Conservation (phyloP, 2,888 invertebrate species). For the Dasypogon diadema region DNA sequence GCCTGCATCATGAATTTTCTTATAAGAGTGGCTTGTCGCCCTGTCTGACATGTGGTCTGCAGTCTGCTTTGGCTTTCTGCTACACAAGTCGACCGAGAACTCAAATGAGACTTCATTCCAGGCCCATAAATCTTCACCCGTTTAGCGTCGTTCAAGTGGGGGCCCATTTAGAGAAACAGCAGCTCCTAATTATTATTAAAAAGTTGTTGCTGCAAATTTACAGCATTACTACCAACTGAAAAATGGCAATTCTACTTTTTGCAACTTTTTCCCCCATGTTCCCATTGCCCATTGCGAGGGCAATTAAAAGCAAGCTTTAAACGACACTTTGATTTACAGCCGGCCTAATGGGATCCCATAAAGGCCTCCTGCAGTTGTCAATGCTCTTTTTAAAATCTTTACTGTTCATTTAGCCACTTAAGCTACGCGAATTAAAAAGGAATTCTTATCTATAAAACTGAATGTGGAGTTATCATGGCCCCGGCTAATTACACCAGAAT, state of each 20-base stretch:
- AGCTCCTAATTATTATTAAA: conserved; percentile 46
- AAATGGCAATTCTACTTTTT: conserved; percentile 30
- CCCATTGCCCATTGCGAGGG: background rate
- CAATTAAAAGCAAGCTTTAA: conserved; percentile 42
- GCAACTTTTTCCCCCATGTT: conserved; percentile 19
- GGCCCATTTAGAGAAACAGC: conserved; percentile 41
- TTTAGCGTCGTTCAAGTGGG: conserved; percentile 4
- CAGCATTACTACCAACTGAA: background rate
- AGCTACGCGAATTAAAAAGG: conserved; percentile 31
- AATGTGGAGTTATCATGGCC: conserved; percentile 13
- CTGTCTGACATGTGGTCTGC: conserved; percentile 1
- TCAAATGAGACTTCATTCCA: conserved; percentile 45
- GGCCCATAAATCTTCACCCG: conserved; percentile 17
- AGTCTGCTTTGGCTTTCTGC: no score
- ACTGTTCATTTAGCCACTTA: conserved; percentile 42
- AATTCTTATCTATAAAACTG: conserved; percentile 35
- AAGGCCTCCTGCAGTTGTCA: background rate
- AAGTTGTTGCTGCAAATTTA: conserved; percentile 20
- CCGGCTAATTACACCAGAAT: conserved; percentile 25
- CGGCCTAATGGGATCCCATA: conserved; percentile 39
- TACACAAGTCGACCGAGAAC: background rate
- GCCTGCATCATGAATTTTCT: conserved; percentile 2
- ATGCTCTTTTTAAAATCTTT: conserved; percentile 13
- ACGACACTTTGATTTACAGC: conserved; percentile 23
- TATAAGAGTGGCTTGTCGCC: background rate